These are phyloP conservation scores for Larimichthys polyactis DNA, from an alignment of 2,113 vertebrate species.

Conservation along the genomic window DNA sequence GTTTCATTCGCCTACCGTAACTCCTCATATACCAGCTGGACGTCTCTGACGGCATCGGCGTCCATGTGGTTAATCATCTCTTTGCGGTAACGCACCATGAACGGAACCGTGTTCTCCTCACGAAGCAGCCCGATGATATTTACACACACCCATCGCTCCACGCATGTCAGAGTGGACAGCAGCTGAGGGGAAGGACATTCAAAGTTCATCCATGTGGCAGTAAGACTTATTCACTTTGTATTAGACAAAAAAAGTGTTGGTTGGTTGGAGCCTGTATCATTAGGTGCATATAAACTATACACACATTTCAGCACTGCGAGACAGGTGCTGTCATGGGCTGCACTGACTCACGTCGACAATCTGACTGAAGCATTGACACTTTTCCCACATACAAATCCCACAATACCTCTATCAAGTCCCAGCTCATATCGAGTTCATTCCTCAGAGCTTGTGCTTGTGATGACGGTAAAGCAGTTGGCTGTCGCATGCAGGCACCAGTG, in stretches of 20 bases:
- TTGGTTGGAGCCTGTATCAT: too few relatives aligned
- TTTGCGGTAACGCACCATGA: slow-evolving; percentile 96
- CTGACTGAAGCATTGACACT: not conserved
- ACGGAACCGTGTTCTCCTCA: slow-evolving; percentile 97
- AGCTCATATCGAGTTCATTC: slow-evolving; percentile 92
- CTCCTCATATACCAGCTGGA: slow-evolving; percentile 89
- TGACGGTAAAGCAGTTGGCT: slow-evolving; percentile 70
- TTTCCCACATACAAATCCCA: not conserved
- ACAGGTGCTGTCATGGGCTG: too few relatives aligned
- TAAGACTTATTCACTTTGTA: too few relatives aligned
- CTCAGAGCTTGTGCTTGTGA: slow-evolving; percentile 49
- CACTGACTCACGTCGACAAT: not conserved
- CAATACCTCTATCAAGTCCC: slow-evolving; percentile 92
- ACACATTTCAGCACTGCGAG: not conserved
- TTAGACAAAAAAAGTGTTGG: too few relatives aligned
- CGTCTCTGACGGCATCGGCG: slow-evolving; percentile 91
- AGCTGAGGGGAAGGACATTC: slow-evolving; percentile 78
- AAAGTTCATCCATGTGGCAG: not conserved
- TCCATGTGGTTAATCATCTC: slow-evolving; percentile 97
- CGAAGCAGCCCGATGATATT: slow-evolving; percentile 90
- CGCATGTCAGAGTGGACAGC: slow-evolving; percentile 87
- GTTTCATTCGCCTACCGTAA: slow-evolving; percentile 85
- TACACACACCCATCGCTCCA: slow-evolving; percentile 91
- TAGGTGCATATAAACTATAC: not conserved
- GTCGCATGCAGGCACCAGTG: slow-evolving; percentile 76